phyloP scores from a whole-genome alignment of 2,113 vertebrate genomes.

The Apodemus sylvaticus region DNA sequence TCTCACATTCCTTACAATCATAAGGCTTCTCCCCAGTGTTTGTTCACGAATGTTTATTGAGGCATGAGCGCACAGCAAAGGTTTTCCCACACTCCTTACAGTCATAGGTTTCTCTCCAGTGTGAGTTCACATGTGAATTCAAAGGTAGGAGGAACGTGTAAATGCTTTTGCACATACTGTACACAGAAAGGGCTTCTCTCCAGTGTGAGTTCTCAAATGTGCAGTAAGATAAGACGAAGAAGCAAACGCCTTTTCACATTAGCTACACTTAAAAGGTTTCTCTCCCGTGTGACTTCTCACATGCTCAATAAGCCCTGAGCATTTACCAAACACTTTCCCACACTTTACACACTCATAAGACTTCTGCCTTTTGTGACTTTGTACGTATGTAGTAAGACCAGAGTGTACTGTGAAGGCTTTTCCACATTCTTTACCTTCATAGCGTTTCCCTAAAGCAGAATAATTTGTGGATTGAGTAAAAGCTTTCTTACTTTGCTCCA shows the following conservation, averaged over 20 bases:
- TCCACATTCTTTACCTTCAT: neutral
- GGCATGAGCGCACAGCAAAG: constrained; percentile 36
- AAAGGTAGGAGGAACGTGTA: constrained; percentile 29
- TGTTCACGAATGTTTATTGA: neutral
- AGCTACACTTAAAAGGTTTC: constrained; percentile 49
- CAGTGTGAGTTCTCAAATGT: constrained; percentile 25
- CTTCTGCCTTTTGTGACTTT: neutral
- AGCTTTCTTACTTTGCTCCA: neutral
- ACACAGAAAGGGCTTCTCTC: constrained; percentile 4
- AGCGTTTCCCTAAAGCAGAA: neutral
- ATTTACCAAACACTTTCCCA: constrained; percentile 3
- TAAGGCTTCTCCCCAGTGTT: constrained; percentile 34
- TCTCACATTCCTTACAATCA: neutral
- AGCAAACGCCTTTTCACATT: constrained; percentile 41
- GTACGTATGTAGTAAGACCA: neutral
- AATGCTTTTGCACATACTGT: constrained; percentile 18
- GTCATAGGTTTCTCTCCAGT: constrained; percentile 52
- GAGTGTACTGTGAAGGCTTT: neutral
- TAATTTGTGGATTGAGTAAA: neutral
- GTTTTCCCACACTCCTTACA: constrained; percentile 66
- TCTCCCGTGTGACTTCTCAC: constrained; percentile 18
- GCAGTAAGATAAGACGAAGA: constrained; percentile 3
- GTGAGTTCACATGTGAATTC: neutral
- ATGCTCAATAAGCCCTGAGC: neutral
- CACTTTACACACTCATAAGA: neutral